Conservation (phyloP, 1,140 invertebrate species). For the Ephestia elutella region DNA sequence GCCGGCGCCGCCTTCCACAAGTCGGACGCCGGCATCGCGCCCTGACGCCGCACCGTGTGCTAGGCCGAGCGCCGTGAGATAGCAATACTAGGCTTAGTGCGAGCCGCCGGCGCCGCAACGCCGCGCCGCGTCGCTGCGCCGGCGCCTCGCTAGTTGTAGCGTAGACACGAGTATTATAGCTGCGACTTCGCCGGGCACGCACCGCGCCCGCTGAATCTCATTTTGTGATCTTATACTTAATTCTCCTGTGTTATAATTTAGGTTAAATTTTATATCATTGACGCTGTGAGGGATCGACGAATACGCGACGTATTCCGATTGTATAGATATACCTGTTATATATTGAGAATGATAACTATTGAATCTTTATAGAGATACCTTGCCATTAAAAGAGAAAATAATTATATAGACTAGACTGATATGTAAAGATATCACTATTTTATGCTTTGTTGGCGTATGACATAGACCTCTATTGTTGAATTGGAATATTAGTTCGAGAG, state of each 20-base stretch:
- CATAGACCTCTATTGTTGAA: conserved; percentile 63
- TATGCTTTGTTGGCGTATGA: conserved; percentile 72
- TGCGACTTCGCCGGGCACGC: conserved; percentile 65
- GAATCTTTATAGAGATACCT: conserved; percentile 73
- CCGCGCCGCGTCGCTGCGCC: conserved; percentile 37
- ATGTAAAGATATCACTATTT: conserved; percentile 74
- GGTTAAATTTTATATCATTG: conserved; percentile 75
- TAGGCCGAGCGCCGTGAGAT: conserved; percentile 72
- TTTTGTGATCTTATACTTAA: conserved; percentile 75
- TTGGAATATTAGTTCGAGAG: conserved; percentile 42
- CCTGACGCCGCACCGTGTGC: conserved; percentile 79
- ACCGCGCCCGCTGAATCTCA: conserved; percentile 68
- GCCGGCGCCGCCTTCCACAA: conserved; percentile 83
- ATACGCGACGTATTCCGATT: conserved; percentile 64
- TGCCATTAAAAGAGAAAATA: conserved; percentile 69
- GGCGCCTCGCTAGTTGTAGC: conserved; percentile 66
- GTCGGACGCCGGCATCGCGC: conserved; percentile 85
- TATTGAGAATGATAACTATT: conserved; percentile 69
- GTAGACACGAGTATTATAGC: conserved; percentile 65
- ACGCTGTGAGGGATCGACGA: conserved; percentile 66
- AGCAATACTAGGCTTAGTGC: conserved; percentile 72
- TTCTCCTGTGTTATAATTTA: conserved; percentile 75
- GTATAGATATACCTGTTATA: conserved; percentile 72
- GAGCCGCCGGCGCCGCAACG: conserved; percentile 33
- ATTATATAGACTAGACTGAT: conserved; percentile 74